phyloP scores from a whole-genome alignment of 2,797 vertebrate species.

The Acipenser transmontanus region DNA sequence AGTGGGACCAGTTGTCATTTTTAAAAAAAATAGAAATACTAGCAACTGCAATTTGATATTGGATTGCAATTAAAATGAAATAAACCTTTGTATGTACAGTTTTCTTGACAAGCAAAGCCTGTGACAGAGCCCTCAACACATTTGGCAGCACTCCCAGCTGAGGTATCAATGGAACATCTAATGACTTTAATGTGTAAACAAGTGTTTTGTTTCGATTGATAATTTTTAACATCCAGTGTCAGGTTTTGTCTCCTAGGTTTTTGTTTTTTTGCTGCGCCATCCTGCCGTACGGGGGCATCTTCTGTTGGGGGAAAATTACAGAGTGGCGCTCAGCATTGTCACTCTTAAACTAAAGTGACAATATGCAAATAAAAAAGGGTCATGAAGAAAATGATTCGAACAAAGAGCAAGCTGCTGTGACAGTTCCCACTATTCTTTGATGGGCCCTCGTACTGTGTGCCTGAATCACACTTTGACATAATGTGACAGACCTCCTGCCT shows the following conservation, averaged over 20 bases:
- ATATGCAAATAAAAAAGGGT: conserved; percentile 42
- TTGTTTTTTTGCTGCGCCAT: conserved; percentile 49
- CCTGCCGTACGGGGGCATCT: conserved; percentile 1
- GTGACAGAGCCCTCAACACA: conserved; percentile 68
- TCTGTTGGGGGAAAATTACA: conserved; percentile 16
- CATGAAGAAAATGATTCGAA: conserved; percentile 42
- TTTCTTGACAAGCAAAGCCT: neutral
- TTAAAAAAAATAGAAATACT: too few relatives aligned
- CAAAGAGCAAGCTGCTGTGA: conserved; percentile 48
- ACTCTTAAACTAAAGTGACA: conserved; percentile 47
- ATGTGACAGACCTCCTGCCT: conserved; percentile 43
- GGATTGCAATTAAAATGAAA: too few relatives aligned
- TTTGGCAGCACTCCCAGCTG: conserved; percentile 71
- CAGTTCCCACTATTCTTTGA: conserved; percentile 50
- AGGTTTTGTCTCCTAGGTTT: conserved; percentile 63
- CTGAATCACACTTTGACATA: conserved; percentile 45
- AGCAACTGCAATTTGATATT: too few relatives aligned
- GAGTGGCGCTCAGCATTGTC: conserved; percentile 42
- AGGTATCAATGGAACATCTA: conserved; percentile 69
- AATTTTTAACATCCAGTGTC: conserved; percentile 66
- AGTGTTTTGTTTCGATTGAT: conserved; percentile 70
- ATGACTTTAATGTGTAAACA: conserved; percentile 70
- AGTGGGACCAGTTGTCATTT: too few relatives aligned
- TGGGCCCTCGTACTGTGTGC: conserved; percentile 46
- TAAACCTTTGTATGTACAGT: conserved; percentile 59